These are phyloP conservation scores for Catocala sponsa DNA, from an alignment of 2,888 invertebrate genomes.

Conservation along the genomic window DNA sequence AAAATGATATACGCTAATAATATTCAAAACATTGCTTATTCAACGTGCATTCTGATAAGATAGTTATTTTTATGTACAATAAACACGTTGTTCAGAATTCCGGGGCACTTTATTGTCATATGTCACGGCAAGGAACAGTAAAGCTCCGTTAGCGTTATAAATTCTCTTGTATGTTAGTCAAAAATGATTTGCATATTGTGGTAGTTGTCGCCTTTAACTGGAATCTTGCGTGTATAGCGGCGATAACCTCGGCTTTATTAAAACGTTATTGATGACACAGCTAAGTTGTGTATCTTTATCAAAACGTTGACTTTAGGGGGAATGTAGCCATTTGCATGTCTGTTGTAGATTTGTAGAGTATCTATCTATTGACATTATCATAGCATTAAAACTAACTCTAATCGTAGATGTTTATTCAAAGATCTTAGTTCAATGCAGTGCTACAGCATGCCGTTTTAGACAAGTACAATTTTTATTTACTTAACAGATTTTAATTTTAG, in stretches of 20 bases:
- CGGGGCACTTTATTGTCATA: conserved; percentile 74
- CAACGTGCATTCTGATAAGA: conserved; percentile 63
- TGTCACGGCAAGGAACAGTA: conserved; percentile 79
- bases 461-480: no score
- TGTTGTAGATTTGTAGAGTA: neutral
- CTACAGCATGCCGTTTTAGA: no score
- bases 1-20: conserved; percentile 67
- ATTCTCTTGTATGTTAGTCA: conserved; percentile 64
- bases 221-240: conserved; percentile 70
- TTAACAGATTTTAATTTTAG: no score
- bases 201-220: conserved; percentile 72
- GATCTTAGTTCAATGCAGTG: no score
- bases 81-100: conserved; percentile 80
- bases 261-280: conserved; percentile 75
- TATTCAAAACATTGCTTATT: conserved; percentile 64
- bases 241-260: conserved; percentile 73
- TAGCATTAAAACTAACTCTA: no score
- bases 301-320: conserved; percentile 48
- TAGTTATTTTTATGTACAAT: conserved; percentile 73
- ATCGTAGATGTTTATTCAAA: no score
- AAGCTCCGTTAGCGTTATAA: conserved; percentile 71
- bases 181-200: conserved; percentile 81
- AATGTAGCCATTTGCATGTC: conserved; percentile 15
- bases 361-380: no score
- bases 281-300: conserved; percentile 66